A percentile compares a stretch with the other conserved stretches of the same genome.
Evolutionary conservation across 2,113 vertebrate genomes (phyloP).

Genomic region (Chlamydotis undulata): DNA sequence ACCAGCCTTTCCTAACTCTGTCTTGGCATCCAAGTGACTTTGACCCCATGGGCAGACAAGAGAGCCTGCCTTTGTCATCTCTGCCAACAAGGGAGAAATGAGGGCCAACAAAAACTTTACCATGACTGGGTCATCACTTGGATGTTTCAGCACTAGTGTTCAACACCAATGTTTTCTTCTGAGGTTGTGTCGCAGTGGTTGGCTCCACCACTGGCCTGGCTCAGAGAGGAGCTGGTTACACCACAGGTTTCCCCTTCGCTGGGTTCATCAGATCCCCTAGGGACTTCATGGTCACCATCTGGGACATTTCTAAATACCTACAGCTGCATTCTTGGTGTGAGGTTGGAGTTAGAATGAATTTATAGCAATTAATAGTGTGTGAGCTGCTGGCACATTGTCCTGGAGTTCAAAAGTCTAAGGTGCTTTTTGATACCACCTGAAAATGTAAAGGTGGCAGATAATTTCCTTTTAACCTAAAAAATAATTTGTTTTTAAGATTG

Average conservation of each 20-base stretch:
- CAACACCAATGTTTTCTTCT: neutral
- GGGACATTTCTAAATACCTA: neutral
- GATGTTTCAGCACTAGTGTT: neutral
- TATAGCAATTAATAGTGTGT: fast-evolving
- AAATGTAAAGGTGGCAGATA: neutral
- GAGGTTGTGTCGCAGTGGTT: neutral
- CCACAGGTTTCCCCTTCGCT: neutral
- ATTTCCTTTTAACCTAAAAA: neutral
- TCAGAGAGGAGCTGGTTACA: neutral
- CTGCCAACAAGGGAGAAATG: neutral
- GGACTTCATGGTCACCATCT: neutral
- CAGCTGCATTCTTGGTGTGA: neutral
- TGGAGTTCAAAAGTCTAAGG: constrained; percentile 25
- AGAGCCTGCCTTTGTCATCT: neutral
- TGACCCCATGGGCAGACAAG: neutral
- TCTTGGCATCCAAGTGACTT: neutral
- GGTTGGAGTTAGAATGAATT: neutral
- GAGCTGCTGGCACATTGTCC: neutral
- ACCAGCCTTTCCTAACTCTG: neutral
- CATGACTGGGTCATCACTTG: neutral
- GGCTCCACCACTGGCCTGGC: neutral
- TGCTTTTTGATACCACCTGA: neutral
- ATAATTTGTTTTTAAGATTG: neutral
- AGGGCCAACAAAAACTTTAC: neutral
- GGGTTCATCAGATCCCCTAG: neutral